Base-by-base conservation (phyloP, 1,140 invertebrate species). In the Ips typographus region DNA sequence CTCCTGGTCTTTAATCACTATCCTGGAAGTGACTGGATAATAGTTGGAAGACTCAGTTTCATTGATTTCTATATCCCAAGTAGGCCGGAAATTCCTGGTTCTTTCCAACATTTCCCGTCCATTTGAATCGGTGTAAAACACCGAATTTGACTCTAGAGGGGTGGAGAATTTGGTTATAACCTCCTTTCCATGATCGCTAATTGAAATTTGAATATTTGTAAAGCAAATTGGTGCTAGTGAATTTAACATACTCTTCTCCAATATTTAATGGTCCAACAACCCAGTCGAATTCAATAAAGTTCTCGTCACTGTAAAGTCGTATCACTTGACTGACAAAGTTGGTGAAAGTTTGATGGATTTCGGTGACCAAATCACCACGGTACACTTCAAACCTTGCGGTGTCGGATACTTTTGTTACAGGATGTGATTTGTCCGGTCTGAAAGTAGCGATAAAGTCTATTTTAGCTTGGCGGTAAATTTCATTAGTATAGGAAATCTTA, bases 51-150 rank as follows among this genome's bases (percentile, higher is more conserved):
- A 82, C 1, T 93, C 81, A 8, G 87, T 81, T 66, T 98, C 90
- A 0, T 84, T 80, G 37, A 94, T 59, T 0, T 82, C 78, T 0
- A 89, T 3, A 47, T 84, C 82, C 88, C 88, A 98, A 2, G 91
- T 90, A 3, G 90, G 88, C 38, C 94, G 80, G 60, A 85, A 85
- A 77, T 97, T 85, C 55, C 88, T 79, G 70, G 84, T 81, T 65
- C 95, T 83, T 56, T 47, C 55, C 22, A 61, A 62, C 52, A 65
- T 71, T 70, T 70, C 87, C 44, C 96, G 82, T 0, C 95, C 96
- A 82, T 98, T 98, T 0, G 94, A 90, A 80, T 99, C 97, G 0
- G 96, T 99, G 76, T 91, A 96, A 79, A 98, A 98, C 1, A 83
- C 81, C 0, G 85, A 85, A 3, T 88, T 84, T 85, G 3, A 88